Conservation (phyloP, 1,140 invertebrate genomes). For the Arion vulgaris region DNA sequence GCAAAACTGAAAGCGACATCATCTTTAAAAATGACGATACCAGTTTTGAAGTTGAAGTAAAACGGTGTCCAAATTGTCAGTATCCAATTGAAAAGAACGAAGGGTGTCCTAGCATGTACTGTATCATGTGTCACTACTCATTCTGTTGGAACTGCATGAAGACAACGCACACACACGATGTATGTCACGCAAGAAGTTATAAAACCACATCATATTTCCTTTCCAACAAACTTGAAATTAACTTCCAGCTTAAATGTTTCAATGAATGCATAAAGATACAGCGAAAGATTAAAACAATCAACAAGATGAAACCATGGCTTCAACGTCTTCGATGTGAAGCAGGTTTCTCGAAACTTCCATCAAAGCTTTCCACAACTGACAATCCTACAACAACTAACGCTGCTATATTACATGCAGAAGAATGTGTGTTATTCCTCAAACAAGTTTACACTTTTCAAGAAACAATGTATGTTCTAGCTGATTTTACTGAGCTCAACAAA, state of each 20-base stretch:
- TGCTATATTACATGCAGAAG: background rate
- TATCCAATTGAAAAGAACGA: conserved; percentile 17
- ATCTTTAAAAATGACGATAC: background rate
- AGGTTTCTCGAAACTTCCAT: background rate
- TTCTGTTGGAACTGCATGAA: conserved; percentile 27
- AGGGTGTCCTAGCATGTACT: background rate
- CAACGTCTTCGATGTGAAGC: background rate
- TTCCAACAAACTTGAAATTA: background rate
- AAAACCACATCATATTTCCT: background rate
- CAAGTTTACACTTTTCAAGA: conserved; percentile 1
- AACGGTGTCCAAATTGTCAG: conserved; percentile 12
- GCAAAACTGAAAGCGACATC: background rate
- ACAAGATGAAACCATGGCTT: background rate
- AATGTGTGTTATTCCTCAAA: background rate
- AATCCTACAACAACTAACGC: too few species aligned
- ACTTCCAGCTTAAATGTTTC: background rate
- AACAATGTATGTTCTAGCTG: background rate
- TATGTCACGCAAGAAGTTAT: background rate
- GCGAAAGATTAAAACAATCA: background rate
- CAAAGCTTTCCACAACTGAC: background rate
- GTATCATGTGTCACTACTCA: background rate
- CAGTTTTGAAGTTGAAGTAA: background rate
- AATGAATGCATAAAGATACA: background rate
- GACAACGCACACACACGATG: background rate
- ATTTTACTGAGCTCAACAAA: background rate